Evolutionary conservation across 2,797 vertebrate species (phyloP), one percentile per base, ranked within the genome.

Genomic region (Eptatretus atami): DNA sequence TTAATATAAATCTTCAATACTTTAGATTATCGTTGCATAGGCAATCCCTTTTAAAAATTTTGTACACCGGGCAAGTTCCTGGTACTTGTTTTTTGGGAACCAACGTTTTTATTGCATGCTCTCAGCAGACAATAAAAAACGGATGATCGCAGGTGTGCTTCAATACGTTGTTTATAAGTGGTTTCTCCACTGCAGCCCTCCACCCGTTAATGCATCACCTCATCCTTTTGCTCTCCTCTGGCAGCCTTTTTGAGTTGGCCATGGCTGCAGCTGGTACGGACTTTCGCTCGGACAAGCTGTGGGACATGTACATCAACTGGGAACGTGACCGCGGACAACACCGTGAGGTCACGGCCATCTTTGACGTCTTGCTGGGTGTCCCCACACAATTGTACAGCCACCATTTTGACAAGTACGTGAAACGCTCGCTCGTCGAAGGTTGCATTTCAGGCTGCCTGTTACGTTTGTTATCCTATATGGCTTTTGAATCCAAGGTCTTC

Each of bases 241-340:
- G 6, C 73, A 98, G 92, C 69, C 80, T 82, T 13, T 95, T 86
- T 65, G 90, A 96, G 65, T 86, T 95, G 1, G 83, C 87, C 6
- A 84, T 95, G 53, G 74, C 92, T 65, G 86, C 86, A 54, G 86
- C 86, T 63, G 92, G 92, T 67, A 90, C 87, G 67, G 92, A 98
- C 72, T 96, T 96, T 70, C 83, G 85, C 68, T 98, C 90, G 5
- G 90, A 96, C 72, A 84, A 83, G 65, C 76, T 96, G 1, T 98
- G 90, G 92, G 90, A 98, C 71, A 80, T 88, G 70, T 98, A 80
- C 69, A 75, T 92, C 72, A 81, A 70, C 71, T 98, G 90, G 88
- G 88, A 98, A 72, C 82, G 78, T 0, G 92, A 96, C 63, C 80
- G 80, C 67, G 77, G 76, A 64, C 87, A 87, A 67, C 72, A 90